Evolutionary conservation across 2,113 vertebrate species (phyloP), one percentile per base, ranked within the genome.

Genomic region (Globicephala melas): DNA sequence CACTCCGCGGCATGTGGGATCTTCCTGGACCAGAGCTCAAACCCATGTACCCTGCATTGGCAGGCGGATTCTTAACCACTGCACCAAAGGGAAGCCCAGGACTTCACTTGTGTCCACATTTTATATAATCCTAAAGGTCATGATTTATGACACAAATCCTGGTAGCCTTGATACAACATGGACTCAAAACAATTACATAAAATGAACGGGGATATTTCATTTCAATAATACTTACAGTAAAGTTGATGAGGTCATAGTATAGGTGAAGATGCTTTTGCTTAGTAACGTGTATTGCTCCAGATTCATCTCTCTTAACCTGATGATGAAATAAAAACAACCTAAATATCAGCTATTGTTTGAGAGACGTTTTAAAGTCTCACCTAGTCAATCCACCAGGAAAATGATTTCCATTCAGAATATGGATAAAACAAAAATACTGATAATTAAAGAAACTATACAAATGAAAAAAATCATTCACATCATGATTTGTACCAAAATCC

Each of bases 181-280:
- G 25, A 83, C 50, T 92, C 68, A 77, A 55, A 71, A 84, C 25
- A 89, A 89, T 18, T 25, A 62, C 25, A 68, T 41, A 18, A 95
- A 91, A 60, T 80, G 60, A 73, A 36, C 12, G n/a, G 31, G 12
- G 44, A 68, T 25, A 23, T 41, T 67, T 36, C 41, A 83, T 38
- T 62, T 86, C 60, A 26, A 82, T 9, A 28, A 96, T 88, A 99
- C 99, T 99, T 97, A 99, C 99, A 28, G 99, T 99, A n/a, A 99
- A 98, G 97, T 99, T 99, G 97, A 99, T 99, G 96, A 99, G 99
- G 96, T 99, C 99, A 98, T 99, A 99, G 98, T 98, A 99, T 5
- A 99, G 98, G 91, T 99, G 99, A 79, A 99, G 99, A 28, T 99
- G 99, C 96, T 99, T 99, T 96, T 99, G 99, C 97, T 99, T 99